These are phyloP conservation scores for Salvelinus alpinus DNA, from an alignment of 2,113 vertebrate species.

Conservation along the genomic window DNA sequence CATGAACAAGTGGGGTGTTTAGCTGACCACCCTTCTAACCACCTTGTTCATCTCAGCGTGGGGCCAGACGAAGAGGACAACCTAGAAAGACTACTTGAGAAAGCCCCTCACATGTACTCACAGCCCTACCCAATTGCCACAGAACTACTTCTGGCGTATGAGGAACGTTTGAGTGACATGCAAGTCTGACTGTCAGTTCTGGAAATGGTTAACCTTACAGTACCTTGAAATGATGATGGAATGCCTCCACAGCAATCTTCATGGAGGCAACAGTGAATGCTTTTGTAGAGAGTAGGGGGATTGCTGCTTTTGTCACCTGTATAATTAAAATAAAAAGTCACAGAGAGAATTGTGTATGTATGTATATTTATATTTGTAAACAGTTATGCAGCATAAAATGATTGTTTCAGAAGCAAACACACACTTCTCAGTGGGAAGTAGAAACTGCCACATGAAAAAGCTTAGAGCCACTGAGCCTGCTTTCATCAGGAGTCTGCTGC, in stretches of 20 bases:
- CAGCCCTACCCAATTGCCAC: neutral
- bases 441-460: constrained; percentile 55
- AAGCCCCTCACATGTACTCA: neutral
- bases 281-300: neutral
- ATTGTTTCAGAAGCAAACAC: constrained; percentile 36
- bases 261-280: neutral
- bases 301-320: neutral
- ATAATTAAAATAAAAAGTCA: neutral
- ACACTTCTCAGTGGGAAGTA: constrained; percentile 25
- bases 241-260: neutral
- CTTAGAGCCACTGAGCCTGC: neutral
- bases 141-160: neutral
- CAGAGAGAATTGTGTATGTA: neutral
- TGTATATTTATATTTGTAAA: constrained; percentile 35
- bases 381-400: constrained; percentile 40
- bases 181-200: neutral
- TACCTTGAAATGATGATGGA: neutral
- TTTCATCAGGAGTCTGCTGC: constrained; percentile 27
- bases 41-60: neutral
- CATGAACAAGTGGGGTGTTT: neutral
- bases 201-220: neutral
- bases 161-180: neutral
- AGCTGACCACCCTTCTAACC: neutral
- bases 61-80: neutral
- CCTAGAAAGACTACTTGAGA: neutral